Percentiles rank a stretch among this genome's conserved stretches.
Conservation (phyloP, 2,797 vertebrate species). For the Pseudochirops cupreus region DNA sequence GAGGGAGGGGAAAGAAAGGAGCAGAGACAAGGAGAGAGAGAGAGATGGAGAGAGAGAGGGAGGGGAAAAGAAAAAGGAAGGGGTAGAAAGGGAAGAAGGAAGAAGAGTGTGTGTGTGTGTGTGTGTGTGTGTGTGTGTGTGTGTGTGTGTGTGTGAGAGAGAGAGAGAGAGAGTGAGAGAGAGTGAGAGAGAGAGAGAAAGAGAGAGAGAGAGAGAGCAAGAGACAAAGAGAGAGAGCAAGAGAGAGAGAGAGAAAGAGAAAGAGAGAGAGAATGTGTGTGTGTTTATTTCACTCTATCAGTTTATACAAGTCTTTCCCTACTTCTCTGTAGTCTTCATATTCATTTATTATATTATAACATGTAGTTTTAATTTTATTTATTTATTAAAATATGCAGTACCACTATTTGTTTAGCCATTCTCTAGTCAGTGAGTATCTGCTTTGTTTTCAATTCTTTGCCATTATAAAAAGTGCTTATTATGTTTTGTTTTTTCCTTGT, state of each 20-base stretch:
- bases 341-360: background rate
- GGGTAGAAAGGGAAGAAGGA: too few relatives aligned
- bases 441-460: conserved; percentile 20
- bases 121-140: too few relatives aligned
- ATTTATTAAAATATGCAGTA: background rate
- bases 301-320: background rate
- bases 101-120: too few relatives aligned
- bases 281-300: background rate
- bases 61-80: background rate
- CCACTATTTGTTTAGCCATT: background rate
- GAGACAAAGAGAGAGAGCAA: too few relatives aligned
- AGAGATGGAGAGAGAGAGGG: background rate
- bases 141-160: too few relatives aligned
- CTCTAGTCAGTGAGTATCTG: background rate
- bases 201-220: too few relatives aligned
- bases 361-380: background rate
- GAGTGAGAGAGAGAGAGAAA: too few relatives aligned
- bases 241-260: too few relatives aligned
- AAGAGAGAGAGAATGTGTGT: too few relatives aligned
- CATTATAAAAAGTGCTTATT: background rate
- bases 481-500: conserved; percentile 23
- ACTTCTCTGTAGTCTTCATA: background rate
- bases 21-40: too few relatives aligned
- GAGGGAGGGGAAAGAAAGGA: too few relatives aligned
- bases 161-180: too few relatives aligned